Evolutionary conservation across 1,140 invertebrate species (phyloP).

Genomic region (Telenomus remus): DNA sequence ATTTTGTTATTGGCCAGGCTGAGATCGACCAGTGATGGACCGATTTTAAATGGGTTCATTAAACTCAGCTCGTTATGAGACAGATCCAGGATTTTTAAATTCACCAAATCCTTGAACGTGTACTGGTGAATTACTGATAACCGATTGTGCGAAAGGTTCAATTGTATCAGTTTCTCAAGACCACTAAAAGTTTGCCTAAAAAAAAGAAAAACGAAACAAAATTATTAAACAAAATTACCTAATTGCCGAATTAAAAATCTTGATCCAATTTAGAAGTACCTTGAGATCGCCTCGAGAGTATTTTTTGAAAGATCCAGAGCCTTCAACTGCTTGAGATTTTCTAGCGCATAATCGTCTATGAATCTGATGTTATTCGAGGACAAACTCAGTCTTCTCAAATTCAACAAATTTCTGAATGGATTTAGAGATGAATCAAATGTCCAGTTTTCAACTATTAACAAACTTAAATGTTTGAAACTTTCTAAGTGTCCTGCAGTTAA

Average conservation of each 20-base stretch:
- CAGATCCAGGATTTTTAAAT: constrained; percentile 5
- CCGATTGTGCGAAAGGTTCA: constrained; percentile 6
- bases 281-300: background rate
- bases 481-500: background rate
- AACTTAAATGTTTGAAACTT: too few relatives aligned
- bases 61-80: constrained; percentile 14
- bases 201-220: constrained; percentile 3
- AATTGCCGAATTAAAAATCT: too few relatives aligned
- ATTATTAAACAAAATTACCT: background rate
- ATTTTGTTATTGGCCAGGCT: constrained; percentile 17
- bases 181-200: constrained; percentile 4
- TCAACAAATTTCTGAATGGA: background rate
- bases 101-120: background rate
- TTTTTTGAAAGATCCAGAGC: background rate
- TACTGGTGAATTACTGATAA: background rate
- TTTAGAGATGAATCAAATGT: background rate
- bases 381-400: background rate
- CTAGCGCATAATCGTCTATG: background rate
- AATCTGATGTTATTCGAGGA: background rate
- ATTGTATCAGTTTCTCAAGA: background rate
- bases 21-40: constrained; percentile 13
- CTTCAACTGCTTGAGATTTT: background rate
- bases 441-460: background rate
- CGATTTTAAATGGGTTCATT: too few relatives aligned
- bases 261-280: constrained; percentile 8